Percentiles rank a stretch among this genome's conserved stretches.
Conservation (phyloP, 2,888 invertebrate species). For the Allygus modestus region DNA sequence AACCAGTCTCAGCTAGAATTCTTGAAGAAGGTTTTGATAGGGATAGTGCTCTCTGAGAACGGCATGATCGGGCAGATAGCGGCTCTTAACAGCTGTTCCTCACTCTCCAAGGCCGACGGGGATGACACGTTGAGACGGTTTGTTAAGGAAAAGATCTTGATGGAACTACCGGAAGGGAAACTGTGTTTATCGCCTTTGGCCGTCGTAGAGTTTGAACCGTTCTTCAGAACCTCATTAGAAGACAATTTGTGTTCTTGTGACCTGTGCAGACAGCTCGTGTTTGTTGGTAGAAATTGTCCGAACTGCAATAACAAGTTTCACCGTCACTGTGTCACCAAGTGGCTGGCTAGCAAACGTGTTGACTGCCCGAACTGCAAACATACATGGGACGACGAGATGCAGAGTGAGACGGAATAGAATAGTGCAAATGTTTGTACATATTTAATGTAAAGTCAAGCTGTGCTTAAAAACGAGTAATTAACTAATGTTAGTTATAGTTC, state of each 20-base stretch:
- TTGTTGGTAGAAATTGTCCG: not conserved
- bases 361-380: constrained; percentile 30
- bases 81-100: not conserved
- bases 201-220: constrained; percentile 42
- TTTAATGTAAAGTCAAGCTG: too few relatives aligned
- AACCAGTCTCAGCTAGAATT: constrained; percentile 34
- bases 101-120: constrained; percentile 8
- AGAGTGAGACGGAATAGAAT: not conserved
- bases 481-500: too few relatives aligned
- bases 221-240: constrained; percentile 7
- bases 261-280: constrained; percentile 35
- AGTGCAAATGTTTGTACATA: not conserved
- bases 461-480: too few relatives aligned
- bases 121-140: constrained; percentile 7
- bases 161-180: constrained; percentile 14
- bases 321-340: constrained; percentile 24
- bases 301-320: constrained; percentile 20
- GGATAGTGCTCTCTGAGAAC: constrained; percentile 12
- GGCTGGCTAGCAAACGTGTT: not conserved
- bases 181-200: constrained; percentile 35
- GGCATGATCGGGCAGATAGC: constrained; percentile 22
- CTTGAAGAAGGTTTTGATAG: constrained; percentile 28
- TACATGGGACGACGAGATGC: constrained; percentile 4
- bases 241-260: constrained; percentile 35
- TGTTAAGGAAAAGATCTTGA: constrained; percentile 24